phyloP scores from a whole-genome alignment of 2,113 vertebrate genomes.

The Pseudonaja textilis region DNA sequence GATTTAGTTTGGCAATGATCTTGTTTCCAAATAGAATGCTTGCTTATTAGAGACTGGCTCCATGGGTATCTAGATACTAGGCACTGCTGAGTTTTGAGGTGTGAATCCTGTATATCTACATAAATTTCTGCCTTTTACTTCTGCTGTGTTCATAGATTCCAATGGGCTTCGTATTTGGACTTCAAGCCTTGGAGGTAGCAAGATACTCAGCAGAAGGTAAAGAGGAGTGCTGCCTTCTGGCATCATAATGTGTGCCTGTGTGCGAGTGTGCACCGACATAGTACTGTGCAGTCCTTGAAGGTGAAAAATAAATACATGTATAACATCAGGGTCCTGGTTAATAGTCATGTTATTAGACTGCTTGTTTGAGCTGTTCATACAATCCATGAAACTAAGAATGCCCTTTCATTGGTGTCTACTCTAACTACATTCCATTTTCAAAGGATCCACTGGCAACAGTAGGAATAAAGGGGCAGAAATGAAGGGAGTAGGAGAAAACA shows the following conservation, averaged over 20 bases:
- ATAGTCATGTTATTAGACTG: background rate
- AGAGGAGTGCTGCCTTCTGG: constrained; percentile 58
- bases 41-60: background rate
- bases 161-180: constrained; percentile 49
- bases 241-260: constrained; percentile 47
- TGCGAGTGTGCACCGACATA: constrained; percentile 2
- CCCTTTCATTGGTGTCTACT: background rate
- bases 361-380: background rate
- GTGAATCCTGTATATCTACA: constrained; percentile 45
- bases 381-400: background rate
- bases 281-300: background rate
- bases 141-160: constrained; percentile 57
- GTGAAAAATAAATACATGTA: background rate
- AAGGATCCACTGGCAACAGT: background rate
- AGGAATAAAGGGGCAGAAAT: background rate
- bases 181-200: constrained; percentile 45
- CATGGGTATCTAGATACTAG: constrained; percentile 43
- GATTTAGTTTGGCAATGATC: background rate
- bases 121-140: constrained; percentile 63
- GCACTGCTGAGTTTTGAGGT: constrained; percentile 56
- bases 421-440: background rate
- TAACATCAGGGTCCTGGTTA: background rate
- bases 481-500: background rate
- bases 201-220: constrained; percentile 60
- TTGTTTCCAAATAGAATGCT: background rate